Percentiles rank a stretch among this genome's conserved stretches.
These are phyloP conservation scores for Ophioninae sp. DNA, from an alignment of 2,888 invertebrate species.

Conservation along the genomic window DNA sequence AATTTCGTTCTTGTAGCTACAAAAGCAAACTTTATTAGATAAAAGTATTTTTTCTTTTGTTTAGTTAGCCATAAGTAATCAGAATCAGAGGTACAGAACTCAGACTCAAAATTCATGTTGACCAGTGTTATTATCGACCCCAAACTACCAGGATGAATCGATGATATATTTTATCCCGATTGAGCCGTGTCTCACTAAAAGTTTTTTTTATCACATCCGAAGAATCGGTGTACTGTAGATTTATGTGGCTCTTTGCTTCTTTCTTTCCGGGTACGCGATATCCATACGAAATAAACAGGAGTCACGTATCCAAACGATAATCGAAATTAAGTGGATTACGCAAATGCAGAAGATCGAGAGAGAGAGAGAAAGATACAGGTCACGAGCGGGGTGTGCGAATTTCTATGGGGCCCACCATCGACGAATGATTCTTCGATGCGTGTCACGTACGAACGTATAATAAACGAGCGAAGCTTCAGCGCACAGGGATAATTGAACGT, in stretches of 20 bases:
- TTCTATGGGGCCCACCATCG: conserved; percentile 15
- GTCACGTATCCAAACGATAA: conserved; percentile 51
- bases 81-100: too few relatives aligned
- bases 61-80: too few relatives aligned
- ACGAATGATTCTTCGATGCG: conserved; percentile 50
- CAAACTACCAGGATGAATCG: not conserved
- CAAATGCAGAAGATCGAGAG: conserved; percentile 34
- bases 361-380: not conserved
- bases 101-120: too few relatives aligned
- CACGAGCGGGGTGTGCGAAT: not conserved
- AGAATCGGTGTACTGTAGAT: not conserved
- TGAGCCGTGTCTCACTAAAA: not conserved
- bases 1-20: too few relatives aligned
- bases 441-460: conserved; percentile 62
- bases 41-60: too few relatives aligned
- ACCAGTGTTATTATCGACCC: too few relatives aligned
- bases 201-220: not conserved
- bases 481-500: conserved; percentile 64
- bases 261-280: not conserved
- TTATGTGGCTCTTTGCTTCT: not conserved
- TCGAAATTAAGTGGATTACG: conserved; percentile 39
- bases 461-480: conserved; percentile 58
- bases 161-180: not conserved
- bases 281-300: conserved; percentile 18
- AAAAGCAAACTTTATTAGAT: too few relatives aligned